Evolutionary conservation across 2,888 invertebrate species (phyloP).

Genomic region (Pelosia muscerda): DNA sequence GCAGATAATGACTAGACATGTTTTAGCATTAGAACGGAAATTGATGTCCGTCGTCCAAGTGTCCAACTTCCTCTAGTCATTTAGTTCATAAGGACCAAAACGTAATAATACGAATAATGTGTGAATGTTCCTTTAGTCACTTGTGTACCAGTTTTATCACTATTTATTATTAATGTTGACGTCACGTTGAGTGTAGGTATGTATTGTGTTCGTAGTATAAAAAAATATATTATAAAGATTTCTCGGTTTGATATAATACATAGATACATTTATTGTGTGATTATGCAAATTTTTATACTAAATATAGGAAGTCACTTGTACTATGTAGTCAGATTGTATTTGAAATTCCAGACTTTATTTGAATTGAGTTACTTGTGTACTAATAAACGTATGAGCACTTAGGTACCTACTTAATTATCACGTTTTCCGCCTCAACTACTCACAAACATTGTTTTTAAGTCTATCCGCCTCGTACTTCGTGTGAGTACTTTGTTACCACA

Average conservation of each 20-base stretch:
- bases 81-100: slow-evolving; percentile 14
- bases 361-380: slow-evolving; percentile 33
- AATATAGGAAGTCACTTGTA: slow-evolving; percentile 41
- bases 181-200: slow-evolving; percentile 24
- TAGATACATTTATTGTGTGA: slow-evolving; percentile 40
- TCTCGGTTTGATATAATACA: slow-evolving; percentile 40
- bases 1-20: slow-evolving; percentile 4
- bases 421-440: slow-evolving; percentile 54
- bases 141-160: slow-evolving; percentile 9
- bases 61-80: slow-evolving; percentile 17
- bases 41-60: slow-evolving; percentile 2
- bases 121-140: background rate
- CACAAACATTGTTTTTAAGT: slow-evolving; percentile 44
- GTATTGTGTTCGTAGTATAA: slow-evolving; percentile 11
- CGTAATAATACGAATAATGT: background rate
- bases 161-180: slow-evolving; percentile 24
- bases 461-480: slow-evolving; percentile 15
- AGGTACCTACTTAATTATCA: slow-evolving; percentile 39
- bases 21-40: slow-evolving; percentile 12
- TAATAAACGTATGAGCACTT: slow-evolving; percentile 45
- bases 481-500: slow-evolving; percentile 26
- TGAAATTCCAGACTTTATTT: slow-evolving; percentile 31
- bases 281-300: slow-evolving; percentile 50
- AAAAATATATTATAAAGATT: slow-evolving; percentile 39
- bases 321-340: slow-evolving; percentile 44